Percentiles rank a stretch among this genome's conserved stretches.
phyloP scores from a whole-genome alignment of 2,888 invertebrate genomes.

The Cecidostiba fungosa region DNA sequence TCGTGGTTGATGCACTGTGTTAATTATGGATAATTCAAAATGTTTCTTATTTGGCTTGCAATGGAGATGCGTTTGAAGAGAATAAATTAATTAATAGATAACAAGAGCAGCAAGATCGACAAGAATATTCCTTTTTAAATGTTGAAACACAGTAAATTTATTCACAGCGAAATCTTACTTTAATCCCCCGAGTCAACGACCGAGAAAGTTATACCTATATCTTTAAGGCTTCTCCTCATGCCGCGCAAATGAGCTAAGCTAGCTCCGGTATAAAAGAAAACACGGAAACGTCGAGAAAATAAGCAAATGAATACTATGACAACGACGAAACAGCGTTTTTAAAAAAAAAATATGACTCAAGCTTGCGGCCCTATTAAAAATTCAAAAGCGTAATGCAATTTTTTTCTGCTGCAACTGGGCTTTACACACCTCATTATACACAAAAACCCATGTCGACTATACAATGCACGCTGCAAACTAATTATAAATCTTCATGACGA shows the following conservation, averaged over 20 bases:
- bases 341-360: too few relatives aligned
- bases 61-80: too few relatives aligned
- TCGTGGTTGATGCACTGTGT: too few relatives aligned
- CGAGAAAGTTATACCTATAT: not conserved
- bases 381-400: not conserved
- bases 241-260: slow-evolving; percentile 8
- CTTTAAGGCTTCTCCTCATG: slow-evolving; percentile 16
- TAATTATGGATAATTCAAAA: too few relatives aligned
- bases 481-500: not conserved
- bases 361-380: not conserved
- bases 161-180: not conserved
- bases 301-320: not conserved
- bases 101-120: too few relatives aligned
- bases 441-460: not conserved
- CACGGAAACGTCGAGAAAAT: not conserved
- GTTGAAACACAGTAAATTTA: too few relatives aligned
- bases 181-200: slow-evolving; percentile 27
- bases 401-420: not conserved
- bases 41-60: too few relatives aligned
- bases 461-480: not conserved
- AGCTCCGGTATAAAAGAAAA: not conserved
- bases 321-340: not conserved
- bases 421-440: not conserved
- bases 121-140: too few relatives aligned
- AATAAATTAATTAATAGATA: too few relatives aligned